phyloP scores from a whole-genome alignment of 2,113 vertebrate species.

The cat (Felis catus) region F.catus_Fca126_mat1.0 CM031427.1:30298501-30299000 shows the following conservation, averaged over 20 bases:
- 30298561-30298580: background rate
- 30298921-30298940: background rate
- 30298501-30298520: background rate
- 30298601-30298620: background rate
- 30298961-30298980: background rate
- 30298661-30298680: background rate
- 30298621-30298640: background rate
- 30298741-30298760: background rate
- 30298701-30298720: background rate
- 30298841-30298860: background rate
- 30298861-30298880: constrained; percentile 30
- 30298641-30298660: background rate
- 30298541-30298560: background rate
- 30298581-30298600: background rate
- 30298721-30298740: background rate
- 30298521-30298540: background rate
- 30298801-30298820: background rate
- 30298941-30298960: background rate
- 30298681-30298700: background rate
- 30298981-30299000: background rate
- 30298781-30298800: background rate
- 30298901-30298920: constrained; percentile 10
- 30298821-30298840: background rate
- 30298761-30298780: background rate
- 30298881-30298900: constrained; percentile 7